phyloP scores from a whole-genome alignment of 2,888 invertebrate genomes.

The Dinocampus coccinellae region DNA sequence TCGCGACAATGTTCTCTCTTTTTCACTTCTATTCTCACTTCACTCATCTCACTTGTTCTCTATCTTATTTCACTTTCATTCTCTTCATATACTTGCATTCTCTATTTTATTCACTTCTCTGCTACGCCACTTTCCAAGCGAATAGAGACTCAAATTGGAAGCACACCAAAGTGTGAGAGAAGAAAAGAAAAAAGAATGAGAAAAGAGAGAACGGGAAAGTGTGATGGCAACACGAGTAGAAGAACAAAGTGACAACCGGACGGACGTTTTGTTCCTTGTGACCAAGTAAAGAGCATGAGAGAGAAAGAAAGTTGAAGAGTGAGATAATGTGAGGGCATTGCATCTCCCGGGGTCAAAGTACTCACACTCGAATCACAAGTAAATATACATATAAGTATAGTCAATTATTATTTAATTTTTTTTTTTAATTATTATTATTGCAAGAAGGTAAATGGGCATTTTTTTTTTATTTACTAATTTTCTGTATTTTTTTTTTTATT shows the following conservation, averaged over 20 bases:
- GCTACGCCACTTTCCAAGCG: slow-evolving; percentile 22
- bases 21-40: not conserved
- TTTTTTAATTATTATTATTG: too few species aligned
- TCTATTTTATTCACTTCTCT: slow-evolving; percentile 12
- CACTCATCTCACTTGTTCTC: not conserved
- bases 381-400: too few species aligned
- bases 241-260: slow-evolving; percentile 46
- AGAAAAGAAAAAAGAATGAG: not conserved
- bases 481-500: not conserved
- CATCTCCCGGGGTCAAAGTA: slow-evolving; percentile 29
- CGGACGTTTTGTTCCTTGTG: slow-evolving; percentile 40
- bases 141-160: slow-evolving; percentile 34
- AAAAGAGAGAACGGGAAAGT: slow-evolving; percentile 16
- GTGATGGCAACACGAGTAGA: slow-evolving; percentile 23
- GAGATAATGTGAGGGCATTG: slow-evolving; percentile 14
- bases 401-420: not conserved
- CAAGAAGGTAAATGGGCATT: not conserved
- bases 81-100: not conserved
- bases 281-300: slow-evolving; percentile 21
- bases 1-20: slow-evolving; percentile 20
- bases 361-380: not conserved
- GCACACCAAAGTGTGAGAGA: slow-evolving; percentile 20
- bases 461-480: too few species aligned
- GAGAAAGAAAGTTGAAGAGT: slow-evolving; percentile 16
- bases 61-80: not conserved